Evolutionary conservation across 1,140 invertebrate species (phyloP).

Genomic region (Hylaeus anthracinus): DNA sequence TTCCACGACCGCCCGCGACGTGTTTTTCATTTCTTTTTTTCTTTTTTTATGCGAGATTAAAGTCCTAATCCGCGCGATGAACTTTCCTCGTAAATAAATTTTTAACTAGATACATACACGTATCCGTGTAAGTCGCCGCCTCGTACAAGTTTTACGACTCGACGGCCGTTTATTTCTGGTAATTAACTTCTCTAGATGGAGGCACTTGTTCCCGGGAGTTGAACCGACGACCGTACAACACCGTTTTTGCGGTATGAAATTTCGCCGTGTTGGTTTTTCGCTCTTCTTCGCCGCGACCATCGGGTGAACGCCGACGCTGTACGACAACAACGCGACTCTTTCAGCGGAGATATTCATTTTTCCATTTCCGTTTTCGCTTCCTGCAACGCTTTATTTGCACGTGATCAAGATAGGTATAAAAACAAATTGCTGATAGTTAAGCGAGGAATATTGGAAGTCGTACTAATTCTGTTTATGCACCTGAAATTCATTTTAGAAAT

Average conservation of each 20-base stretch:
- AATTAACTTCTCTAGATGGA: conserved; percentile 43
- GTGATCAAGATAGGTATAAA: too few relatives aligned
- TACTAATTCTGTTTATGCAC: too few relatives aligned
- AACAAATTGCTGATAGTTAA: too few relatives aligned
- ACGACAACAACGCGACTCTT: conserved; percentile 35
- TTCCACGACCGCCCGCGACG: not conserved
- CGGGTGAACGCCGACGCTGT: not conserved
- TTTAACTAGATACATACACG: conserved; percentile 36
- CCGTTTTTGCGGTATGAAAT: conserved; percentile 45
- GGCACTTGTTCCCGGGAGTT: conserved; percentile 48
- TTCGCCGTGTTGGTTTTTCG: conserved; percentile 45
- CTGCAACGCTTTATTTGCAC: not conserved
- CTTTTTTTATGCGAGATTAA: not conserved
- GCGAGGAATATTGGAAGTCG: too few relatives aligned
- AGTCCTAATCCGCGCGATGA: conserved; percentile 12
- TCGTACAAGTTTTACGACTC: conserved; percentile 29
- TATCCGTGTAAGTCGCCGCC: not conserved
- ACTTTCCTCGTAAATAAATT: conserved; percentile 43
- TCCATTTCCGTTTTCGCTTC: not conserved
- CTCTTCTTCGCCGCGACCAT: not conserved
- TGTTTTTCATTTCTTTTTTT: too few relatives aligned
- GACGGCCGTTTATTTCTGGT: conserved; percentile 47
- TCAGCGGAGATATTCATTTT: not conserved
- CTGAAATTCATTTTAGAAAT: too few relatives aligned
- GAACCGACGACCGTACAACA: conserved; percentile 38